Evolutionary conservation across 2,888 invertebrate species (phyloP).

Genomic region (Thymelicus lineola): DNA sequence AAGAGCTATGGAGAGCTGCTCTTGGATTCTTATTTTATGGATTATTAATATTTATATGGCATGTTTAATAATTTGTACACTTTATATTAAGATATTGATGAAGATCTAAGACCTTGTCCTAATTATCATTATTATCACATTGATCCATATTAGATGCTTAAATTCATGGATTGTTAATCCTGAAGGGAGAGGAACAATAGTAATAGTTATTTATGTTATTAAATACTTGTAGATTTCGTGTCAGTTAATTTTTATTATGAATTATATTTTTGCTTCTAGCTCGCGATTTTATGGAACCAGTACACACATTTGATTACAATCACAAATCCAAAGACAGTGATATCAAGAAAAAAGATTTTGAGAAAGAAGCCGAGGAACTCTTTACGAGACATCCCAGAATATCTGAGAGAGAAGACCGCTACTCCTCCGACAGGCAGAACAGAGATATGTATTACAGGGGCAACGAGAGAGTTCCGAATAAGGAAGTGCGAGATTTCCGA

Average conservation of each 20-base stretch:
- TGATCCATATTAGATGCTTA: too few relatives aligned
- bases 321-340: slow-evolving; percentile 84
- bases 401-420: slow-evolving; percentile 54
- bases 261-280: slow-evolving; percentile 59
- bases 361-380: slow-evolving; percentile 69
- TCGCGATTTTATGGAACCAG: slow-evolving; percentile 86
- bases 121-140: too few relatives aligned
- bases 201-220: too few relatives aligned
- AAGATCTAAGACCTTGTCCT: too few relatives aligned
- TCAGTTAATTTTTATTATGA: neutral
- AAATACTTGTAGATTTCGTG: too few relatives aligned
- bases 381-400: slow-evolving; percentile 62
- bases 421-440: slow-evolving; percentile 44
- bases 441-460: slow-evolving; percentile 49
- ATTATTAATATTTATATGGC: too few relatives aligned
- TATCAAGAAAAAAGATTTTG: slow-evolving; percentile 65
- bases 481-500: slow-evolving; percentile 51
- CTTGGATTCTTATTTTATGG: too few relatives aligned
- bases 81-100: too few relatives aligned
- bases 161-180: too few relatives aligned
- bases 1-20: too few relatives aligned
- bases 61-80: too few relatives aligned
- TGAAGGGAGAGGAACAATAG: too few relatives aligned
- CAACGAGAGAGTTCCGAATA: slow-evolving; percentile 41
- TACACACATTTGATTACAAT: slow-evolving; percentile 89